Evolutionary conservation across 2,113 vertebrate genomes (phyloP).

Genomic region (Lagopus muta): DNA sequence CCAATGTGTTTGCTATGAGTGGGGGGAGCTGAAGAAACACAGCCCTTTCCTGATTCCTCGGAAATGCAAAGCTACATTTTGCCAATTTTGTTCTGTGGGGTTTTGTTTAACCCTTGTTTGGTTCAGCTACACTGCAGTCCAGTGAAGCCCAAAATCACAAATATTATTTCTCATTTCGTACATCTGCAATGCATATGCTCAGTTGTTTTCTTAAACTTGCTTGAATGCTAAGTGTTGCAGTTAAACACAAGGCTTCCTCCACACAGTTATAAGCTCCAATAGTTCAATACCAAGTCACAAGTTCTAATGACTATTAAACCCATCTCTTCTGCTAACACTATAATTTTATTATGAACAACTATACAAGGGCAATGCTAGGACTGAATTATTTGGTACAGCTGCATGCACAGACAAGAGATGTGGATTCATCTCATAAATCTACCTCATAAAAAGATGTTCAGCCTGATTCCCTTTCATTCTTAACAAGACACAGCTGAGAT

Average conservation of each 20-base stretch:
- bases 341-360: slow-evolving; percentile 12
- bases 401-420: neutral
- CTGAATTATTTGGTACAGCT: neutral
- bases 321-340: neutral
- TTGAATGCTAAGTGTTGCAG: slow-evolving; percentile 44
- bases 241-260: slow-evolving; percentile 38
- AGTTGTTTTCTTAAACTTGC: slow-evolving; percentile 53
- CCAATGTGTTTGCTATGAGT: rapidly evolving
- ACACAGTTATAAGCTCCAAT: neutral
- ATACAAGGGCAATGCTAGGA: neutral
- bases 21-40: neutral
- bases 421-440: slow-evolving; percentile 38
- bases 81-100: neutral
- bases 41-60: neutral
- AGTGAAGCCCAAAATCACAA: slow-evolving; percentile 66
- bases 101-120: slow-evolving; percentile 58
- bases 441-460: neutral
- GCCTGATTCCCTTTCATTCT: neutral
- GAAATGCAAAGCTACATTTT: slow-evolving; percentile 1
- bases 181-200: slow-evolving; percentile 63
- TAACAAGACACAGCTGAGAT: neutral
- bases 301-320: slow-evolving; percentile 1
- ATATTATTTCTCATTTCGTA: slow-evolving; percentile 67
- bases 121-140: slow-evolving; percentile 31
- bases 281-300: neutral